Conservation (phyloP, 1,140 invertebrate genomes). For the Plectrocnemia conspersa region DNA sequence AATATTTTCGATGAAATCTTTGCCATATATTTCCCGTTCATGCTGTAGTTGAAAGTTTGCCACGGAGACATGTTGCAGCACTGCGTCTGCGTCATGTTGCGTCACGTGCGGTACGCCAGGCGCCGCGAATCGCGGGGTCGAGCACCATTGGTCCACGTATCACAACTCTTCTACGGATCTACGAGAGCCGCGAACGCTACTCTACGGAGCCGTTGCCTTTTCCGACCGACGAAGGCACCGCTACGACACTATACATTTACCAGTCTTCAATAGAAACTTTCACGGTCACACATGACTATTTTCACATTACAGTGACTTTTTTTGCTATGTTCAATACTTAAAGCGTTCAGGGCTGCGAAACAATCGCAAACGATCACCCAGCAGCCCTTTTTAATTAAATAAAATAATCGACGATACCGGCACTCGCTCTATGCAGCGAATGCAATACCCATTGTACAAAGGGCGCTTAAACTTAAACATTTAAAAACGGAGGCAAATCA, state of each 20-base stretch:
- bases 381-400: too few relatives aligned
- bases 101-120: neutral
- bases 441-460: too few relatives aligned
- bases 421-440: too few relatives aligned
- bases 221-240: slow-evolving; percentile 31
- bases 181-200: slow-evolving; percentile 13
- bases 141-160: slow-evolving; percentile 22
- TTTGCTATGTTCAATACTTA: too few relatives aligned
- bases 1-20: too few relatives aligned
- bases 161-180: slow-evolving; percentile 21
- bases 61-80: slow-evolving; percentile 6
- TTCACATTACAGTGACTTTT: too few relatives aligned
- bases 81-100: neutral
- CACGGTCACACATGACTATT: slow-evolving; percentile 6
- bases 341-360: too few relatives aligned
- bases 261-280: slow-evolving; percentile 28
- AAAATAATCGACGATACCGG: too few relatives aligned
- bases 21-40: too few relatives aligned
- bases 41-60: slow-evolving; percentile 5
- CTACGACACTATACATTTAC: slow-evolving; percentile 34
- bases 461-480: too few relatives aligned
- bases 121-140: neutral
- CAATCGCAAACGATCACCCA: too few relatives aligned
- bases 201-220: slow-evolving; percentile 25
- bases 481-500: too few relatives aligned